These are phyloP conservation scores for Riparia riparia DNA, from an alignment of 2,113 vertebrate species.

Conservation along the genomic window DNA sequence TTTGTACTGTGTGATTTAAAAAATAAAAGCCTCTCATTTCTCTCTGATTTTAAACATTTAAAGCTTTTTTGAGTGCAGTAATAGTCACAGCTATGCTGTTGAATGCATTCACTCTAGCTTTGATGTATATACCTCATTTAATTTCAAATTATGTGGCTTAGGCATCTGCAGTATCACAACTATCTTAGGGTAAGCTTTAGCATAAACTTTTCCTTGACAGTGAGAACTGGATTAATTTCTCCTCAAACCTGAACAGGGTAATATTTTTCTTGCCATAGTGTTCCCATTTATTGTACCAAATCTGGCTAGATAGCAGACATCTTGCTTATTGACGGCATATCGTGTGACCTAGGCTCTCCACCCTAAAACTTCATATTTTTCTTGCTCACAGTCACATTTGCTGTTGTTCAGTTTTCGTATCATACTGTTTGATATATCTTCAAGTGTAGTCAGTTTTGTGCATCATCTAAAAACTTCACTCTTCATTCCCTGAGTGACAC, in stretches of 20 bases:
- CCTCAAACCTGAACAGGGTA: not conserved
- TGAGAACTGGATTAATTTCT: not conserved
- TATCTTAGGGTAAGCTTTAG: not conserved
- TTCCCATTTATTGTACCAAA: not conserved
- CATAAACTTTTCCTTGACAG: not conserved
- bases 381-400: not conserved
- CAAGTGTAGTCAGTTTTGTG: not conserved
- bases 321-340: not conserved
- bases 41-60: not conserved
- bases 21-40: not conserved
- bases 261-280: not conserved
- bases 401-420: not conserved
- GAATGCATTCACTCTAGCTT: not conserved
- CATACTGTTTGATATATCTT: not conserved
- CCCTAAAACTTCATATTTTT: not conserved
- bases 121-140: not conserved
- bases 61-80: not conserved
- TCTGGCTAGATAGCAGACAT: accelerated
- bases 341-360: not conserved
- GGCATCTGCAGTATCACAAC: not conserved
- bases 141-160: not conserved
- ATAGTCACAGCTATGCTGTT: not conserved
- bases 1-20: not conserved
- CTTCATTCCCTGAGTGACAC: not conserved
- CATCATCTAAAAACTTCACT: not conserved